Evolutionary conservation across 2,888 invertebrate genomes (phyloP), one percentile per base, ranked within the genome.

Genomic region (Pseudococcus viburni): DNA sequence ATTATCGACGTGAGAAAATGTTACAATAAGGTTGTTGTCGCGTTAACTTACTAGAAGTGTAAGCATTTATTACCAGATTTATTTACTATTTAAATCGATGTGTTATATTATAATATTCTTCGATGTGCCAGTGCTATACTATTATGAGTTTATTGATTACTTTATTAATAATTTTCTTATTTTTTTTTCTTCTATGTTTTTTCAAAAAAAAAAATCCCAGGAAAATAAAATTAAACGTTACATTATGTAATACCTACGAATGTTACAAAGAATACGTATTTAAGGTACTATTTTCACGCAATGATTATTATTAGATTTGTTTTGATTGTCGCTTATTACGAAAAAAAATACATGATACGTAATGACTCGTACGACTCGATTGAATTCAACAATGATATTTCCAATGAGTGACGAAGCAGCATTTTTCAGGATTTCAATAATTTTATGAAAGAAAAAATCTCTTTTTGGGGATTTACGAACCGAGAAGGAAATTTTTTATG

Each of bases 301-400:
- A 77, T 77, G 77, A 39, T 26, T 51, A 77, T 77, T 26, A 12
- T 77, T 26, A 77, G 39, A 77, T 39, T 77, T 77, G 77, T 77
- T 77, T 77, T 39, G 33, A 39, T 77, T 77, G 39, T 77, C 77
- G 77, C 77, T 77, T 77, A 39, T 9, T 12, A 51, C 46, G 73
- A 33, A 33, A 33, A n/a, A 33, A 77, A 77, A 77, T 77, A 77
- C 77, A 77, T 77, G 77, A 77, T 39, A 77, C 77, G 77, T 39
- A 77, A 77, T 22, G 3, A 64, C 5, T 19, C 19, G 64, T 64
- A 19, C 4, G 4, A 51, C 15, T 51, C 15, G 12, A 15, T 51
- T 51, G 51, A 17, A 33, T 33, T 33, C n/a, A n/a, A n/a, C n/a
- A n/a, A n/a, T n/a, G n/a, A n/a, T n/a, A n/a, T n/a, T n/a, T n/a